Percentiles rank a stretch among this genome's conserved stretches.
These are phyloP conservation scores for Drosophila murphyi DNA, from an alignment of 1,140 invertebrate species.

Conservation along the genomic window DNA sequence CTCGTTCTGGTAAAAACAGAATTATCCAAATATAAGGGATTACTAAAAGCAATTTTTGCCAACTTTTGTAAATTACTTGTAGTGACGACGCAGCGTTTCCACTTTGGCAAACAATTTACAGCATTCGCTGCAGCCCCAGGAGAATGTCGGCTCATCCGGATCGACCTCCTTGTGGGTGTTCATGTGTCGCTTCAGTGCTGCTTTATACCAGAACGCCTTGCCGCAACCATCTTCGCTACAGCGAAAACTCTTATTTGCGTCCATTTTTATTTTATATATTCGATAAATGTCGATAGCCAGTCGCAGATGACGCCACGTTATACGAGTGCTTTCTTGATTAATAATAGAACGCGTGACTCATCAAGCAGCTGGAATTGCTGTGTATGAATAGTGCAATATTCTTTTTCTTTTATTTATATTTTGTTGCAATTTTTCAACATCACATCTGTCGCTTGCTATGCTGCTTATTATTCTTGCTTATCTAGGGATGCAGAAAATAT, in stretches of 20 bases:
- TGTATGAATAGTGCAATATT: too few relatives aligned
- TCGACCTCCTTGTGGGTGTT: constrained; percentile 24
- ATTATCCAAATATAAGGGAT: not conserved
- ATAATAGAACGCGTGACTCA: not conserved
- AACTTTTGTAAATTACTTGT: constrained; percentile 8
- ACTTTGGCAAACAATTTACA: constrained; percentile 25
- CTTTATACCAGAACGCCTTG: constrained; percentile 42
- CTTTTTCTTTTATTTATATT: too few relatives aligned
- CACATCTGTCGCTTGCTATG: too few relatives aligned
- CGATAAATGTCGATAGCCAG: not conserved
- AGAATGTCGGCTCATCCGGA: constrained; percentile 11
- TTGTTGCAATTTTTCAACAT: too few relatives aligned
- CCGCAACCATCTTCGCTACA: constrained; percentile 19
- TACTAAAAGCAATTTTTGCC: too few relatives aligned
- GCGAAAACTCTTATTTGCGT: constrained; percentile 27
- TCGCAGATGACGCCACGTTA: constrained; percentile 11
- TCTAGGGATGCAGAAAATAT: too few relatives aligned
- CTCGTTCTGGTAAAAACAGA: constrained; percentile 14
- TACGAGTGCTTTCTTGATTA: not conserved
- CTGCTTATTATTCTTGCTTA: too few relatives aligned
- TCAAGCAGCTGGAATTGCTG: not conserved
- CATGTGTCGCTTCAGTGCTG: constrained; percentile 19
- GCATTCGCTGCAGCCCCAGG: constrained; percentile 33
- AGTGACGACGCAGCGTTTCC: constrained; percentile 34
- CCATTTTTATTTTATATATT: constrained; percentile 18